Conservation (phyloP, 2,797 vertebrate genomes). For the Gallinago solitaria region DNA sequence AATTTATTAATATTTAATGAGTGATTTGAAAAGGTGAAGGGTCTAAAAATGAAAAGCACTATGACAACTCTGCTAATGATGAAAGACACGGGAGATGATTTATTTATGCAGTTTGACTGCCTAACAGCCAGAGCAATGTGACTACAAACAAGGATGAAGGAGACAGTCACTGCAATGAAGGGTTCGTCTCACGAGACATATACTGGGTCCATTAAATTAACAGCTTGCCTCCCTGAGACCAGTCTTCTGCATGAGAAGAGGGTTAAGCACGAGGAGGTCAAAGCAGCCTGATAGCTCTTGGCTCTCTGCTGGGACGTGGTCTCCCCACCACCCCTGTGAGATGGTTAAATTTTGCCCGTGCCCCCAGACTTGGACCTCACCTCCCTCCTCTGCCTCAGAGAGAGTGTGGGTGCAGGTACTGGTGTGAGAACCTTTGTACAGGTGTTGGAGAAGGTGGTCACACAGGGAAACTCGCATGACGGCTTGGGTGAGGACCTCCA, state of each 20-base stretch:
- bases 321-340: not conserved
- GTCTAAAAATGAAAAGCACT: conserved; percentile 52
- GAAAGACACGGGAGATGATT: conserved; percentile 45
- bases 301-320: not conserved
- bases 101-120: conserved; percentile 46
- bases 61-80: conserved; percentile 32
- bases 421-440: not conserved
- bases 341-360: not conserved
- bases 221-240: not conserved
- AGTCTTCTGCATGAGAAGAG: not conserved
- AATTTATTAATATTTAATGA: conserved; percentile 70
- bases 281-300: not conserved
- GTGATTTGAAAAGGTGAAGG: conserved; percentile 61
- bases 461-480: not conserved
- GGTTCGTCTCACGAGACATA: not conserved
- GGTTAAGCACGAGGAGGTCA: fast-evolving
- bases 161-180: not conserved
- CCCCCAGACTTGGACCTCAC: not conserved
- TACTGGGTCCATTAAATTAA: not conserved
- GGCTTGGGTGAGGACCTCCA: not conserved
- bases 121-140: not conserved
- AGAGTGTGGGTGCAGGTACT: not conserved
- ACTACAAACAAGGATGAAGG: not conserved
- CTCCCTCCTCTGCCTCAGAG: not conserved
- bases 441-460: not conserved